Evolutionary conservation across 2,113 vertebrate genomes (phyloP).

Genomic region (Falco punctatus): DNA sequence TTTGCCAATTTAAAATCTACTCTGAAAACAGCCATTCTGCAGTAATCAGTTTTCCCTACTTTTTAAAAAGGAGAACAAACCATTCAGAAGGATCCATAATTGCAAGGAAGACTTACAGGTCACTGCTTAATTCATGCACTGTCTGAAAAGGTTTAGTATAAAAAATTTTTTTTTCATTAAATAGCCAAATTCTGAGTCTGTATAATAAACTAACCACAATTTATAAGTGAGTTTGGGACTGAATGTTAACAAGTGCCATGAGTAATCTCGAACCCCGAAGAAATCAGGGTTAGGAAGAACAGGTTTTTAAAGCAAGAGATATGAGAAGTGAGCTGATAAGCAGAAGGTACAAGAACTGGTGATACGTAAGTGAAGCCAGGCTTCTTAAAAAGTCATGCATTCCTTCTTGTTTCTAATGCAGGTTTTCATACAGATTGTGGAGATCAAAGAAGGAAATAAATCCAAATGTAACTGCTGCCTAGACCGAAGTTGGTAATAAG

Average conservation of each 20-base stretch:
- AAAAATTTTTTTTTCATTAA: neutral
- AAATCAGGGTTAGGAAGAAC: neutral
- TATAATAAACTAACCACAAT: neutral
- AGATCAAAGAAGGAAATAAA: constrained; percentile 29
- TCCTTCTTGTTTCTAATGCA: neutral
- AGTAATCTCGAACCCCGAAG: neutral
- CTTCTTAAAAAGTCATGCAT: neutral
- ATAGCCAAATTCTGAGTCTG: neutral
- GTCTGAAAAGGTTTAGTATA: neutral
- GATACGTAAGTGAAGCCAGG: neutral
- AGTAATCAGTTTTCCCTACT: neutral
- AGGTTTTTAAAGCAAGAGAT: neutral
- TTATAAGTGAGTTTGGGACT: neutral
- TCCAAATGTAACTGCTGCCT: neutral
- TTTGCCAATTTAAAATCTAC: neutral
- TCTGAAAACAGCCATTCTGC: neutral
- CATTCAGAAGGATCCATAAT: neutral
- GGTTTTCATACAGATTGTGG: neutral
- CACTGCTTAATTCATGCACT: neutral
- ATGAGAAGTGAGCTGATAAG: neutral
- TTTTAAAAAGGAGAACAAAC: neutral
- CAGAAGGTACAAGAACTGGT: neutral
- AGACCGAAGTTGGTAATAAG: neutral
- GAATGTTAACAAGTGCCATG: neutral
- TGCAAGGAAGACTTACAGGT: neutral